Evolutionary conservation across 2,113 vertebrate species (phyloP).

Genomic region (Alligator mississippiensis): DNA sequence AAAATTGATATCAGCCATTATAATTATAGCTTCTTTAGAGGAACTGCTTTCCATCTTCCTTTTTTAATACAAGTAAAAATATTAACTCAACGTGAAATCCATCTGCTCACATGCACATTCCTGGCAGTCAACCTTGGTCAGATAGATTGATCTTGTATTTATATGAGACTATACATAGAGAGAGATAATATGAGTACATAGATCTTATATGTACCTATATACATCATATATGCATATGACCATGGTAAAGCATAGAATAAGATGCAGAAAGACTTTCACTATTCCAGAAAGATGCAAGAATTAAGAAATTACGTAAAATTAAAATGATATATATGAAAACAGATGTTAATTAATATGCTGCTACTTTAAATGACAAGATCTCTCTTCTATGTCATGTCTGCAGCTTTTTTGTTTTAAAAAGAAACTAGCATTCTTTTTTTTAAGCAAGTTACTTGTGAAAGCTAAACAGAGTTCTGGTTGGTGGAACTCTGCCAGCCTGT

Average conservation of each 20-base stretch:
- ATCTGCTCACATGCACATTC: accelerated
- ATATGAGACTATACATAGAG: too few relatives aligned
- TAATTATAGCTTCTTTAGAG: neutral
- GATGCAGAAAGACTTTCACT: neutral
- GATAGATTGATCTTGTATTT: too few relatives aligned
- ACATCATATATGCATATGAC: neutral
- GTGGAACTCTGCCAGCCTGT: conserved; percentile 21
- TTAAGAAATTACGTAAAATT: conserved; percentile 4
- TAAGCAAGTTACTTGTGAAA: conserved; percentile 11
- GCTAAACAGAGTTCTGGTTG: neutral
- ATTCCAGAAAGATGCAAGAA: neutral
- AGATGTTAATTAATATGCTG: neutral
- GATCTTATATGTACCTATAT: too few relatives aligned
- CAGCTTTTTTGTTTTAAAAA: neutral
- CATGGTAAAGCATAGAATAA: neutral
- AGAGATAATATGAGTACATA: too few relatives aligned
- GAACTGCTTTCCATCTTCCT: neutral
- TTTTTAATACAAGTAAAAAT: neutral
- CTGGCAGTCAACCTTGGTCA: neutral
- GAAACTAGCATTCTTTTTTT: neutral
- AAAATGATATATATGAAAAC: neutral
- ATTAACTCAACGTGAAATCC: neutral
- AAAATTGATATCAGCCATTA: neutral
- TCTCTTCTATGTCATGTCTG: neutral
- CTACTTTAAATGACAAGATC: neutral